These are phyloP conservation scores for Perodicticus potto DNA, from an alignment of 2,797 vertebrate species.

Conservation along the genomic window DNA sequence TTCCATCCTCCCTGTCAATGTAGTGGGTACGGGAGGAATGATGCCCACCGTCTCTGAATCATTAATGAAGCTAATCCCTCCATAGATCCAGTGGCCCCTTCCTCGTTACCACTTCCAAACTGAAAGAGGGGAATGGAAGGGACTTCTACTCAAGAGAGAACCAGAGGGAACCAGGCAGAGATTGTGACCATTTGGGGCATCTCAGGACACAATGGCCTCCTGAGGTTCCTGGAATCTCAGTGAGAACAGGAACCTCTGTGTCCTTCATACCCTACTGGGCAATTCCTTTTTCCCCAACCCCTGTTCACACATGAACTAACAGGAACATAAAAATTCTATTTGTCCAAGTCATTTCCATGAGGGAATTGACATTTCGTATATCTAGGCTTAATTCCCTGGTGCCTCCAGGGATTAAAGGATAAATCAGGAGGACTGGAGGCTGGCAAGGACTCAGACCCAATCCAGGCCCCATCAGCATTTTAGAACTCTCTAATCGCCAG, in stretches of 20 bases:
- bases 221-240: conserved; percentile 62
- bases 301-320: conserved; percentile 46
- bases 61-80: conserved; percentile 2
- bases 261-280: conserved; percentile 68
- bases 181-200: background rate
- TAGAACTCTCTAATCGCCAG: background rate
- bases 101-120: background rate
- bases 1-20: background rate
- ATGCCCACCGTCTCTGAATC: background rate
- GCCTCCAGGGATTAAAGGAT: conserved; percentile 46
- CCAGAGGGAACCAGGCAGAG: background rate
- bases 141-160: conserved; percentile 40
- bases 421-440: background rate
- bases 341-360: conserved; percentile 60
- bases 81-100: background rate
- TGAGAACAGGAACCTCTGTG: conserved; percentile 11
- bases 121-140: background rate
- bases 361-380: conserved; percentile 24
- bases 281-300: background rate
- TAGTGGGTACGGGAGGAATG: background rate
- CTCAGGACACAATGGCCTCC: conserved; percentile 32
- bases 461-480: background rate
- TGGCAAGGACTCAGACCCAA: background rate
- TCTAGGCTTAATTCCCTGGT: conserved; percentile 35
- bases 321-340: conserved; percentile 62